Evolutionary conservation across 2,797 vertebrate genomes (phyloP).

Genomic region (Hirundo rustica): DNA sequence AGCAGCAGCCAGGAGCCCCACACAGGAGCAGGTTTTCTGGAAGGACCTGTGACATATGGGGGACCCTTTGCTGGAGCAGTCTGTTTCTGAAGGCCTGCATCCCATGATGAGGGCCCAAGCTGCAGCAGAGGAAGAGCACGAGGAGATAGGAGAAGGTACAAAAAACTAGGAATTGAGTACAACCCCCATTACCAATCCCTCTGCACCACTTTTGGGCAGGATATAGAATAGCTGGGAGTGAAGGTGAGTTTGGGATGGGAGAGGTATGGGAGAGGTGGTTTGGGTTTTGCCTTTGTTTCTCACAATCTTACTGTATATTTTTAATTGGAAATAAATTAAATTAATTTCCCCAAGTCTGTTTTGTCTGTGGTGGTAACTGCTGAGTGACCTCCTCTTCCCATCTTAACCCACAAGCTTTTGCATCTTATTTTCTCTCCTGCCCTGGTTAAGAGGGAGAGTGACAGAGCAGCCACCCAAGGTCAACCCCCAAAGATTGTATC

Average conservation of each 20-base stretch:
- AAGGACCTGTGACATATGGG: background rate
- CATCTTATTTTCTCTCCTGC: background rate
- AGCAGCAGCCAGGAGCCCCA: background rate
- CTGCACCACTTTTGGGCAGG: rapidly evolving
- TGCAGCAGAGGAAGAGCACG: background rate
- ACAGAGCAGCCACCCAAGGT: background rate
- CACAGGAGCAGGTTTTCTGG: background rate
- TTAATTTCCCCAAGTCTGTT: background rate
- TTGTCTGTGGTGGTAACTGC: background rate
- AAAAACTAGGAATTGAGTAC: background rate
- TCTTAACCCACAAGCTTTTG: background rate
- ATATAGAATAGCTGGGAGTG: background rate
- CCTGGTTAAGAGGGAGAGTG: background rate
- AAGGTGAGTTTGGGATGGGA: background rate
- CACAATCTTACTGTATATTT: background rate
- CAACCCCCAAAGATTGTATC: background rate
- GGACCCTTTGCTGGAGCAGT: background rate
- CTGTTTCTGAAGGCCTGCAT: background rate
- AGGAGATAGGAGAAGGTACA: background rate
- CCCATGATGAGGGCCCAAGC: rapidly evolving
- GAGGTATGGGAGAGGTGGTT: background rate
- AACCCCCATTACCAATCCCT: background rate
- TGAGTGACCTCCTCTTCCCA: background rate
- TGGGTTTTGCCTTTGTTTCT: background rate
- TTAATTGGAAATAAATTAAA: background rate